Evolutionary conservation across 2,113 vertebrate species (phyloP).

Genomic region (Symphodus melops): DNA sequence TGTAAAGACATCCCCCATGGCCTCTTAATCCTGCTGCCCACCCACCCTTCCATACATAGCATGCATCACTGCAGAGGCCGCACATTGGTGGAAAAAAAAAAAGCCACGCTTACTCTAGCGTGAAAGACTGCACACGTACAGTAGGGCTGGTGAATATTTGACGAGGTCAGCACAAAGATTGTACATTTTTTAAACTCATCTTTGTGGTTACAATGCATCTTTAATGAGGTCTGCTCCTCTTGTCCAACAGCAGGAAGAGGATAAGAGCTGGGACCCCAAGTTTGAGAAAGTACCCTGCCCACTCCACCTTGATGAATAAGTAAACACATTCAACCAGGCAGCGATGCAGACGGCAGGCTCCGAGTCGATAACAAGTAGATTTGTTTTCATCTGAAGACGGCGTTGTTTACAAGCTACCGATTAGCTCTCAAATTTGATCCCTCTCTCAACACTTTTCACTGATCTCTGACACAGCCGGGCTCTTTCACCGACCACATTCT

Average conservation of each 20-base stretch:
- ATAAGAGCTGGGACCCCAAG: slow-evolving; percentile 55
- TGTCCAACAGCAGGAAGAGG: slow-evolving; percentile 62
- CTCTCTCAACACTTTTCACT: slow-evolving; percentile 43
- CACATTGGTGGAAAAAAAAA: slow-evolving; percentile 4
- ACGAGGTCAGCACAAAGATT: slow-evolving; percentile 60
- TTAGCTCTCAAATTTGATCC: slow-evolving; percentile 69
- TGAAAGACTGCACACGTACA: slow-evolving; percentile 31
- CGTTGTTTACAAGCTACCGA: slow-evolving; percentile 68
- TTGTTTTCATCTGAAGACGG: slow-evolving; percentile 71
- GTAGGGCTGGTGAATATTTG: slow-evolving; percentile 74
- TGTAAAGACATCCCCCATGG: not conserved
- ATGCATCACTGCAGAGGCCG: not conserved
- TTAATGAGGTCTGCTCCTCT: slow-evolving; percentile 70
- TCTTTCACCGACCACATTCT: not conserved
- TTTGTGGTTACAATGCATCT: slow-evolving; percentile 74
- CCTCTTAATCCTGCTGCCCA: not conserved
- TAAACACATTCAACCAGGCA: slow-evolving; percentile 66
- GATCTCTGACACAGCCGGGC: slow-evolving; percentile 22
- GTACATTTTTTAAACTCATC: slow-evolving; percentile 70
- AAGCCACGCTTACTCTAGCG: slow-evolving; percentile 39
- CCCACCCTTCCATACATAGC: not conserved
- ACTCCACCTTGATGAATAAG: slow-evolving; percentile 77
- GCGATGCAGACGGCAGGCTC: slow-evolving; percentile 48
- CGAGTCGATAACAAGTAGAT: slow-evolving; percentile 71
- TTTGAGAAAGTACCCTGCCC: slow-evolving; percentile 47